phyloP scores from a whole-genome alignment of 1,140 invertebrate genomes.

The Brachystomella parvula region DNA sequence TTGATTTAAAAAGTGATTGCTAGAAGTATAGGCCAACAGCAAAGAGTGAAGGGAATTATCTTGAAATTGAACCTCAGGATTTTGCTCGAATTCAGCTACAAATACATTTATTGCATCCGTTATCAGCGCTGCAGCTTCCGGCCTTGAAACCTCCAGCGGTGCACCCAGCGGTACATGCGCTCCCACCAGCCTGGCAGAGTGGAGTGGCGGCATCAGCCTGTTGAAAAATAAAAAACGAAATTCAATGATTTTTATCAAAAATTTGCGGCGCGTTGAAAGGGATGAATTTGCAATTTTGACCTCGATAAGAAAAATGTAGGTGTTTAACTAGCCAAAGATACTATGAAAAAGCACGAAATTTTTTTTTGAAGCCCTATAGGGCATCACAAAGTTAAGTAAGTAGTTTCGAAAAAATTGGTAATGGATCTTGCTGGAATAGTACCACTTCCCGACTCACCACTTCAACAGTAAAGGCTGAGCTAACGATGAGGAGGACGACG shows the following conservation, averaged over 20 bases:
- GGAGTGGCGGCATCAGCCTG: neutral
- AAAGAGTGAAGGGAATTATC: too few species aligned
- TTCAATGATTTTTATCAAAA: too few species aligned
- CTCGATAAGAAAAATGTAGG: neutral
- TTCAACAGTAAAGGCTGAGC: neutral
- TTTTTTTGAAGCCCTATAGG: neutral
- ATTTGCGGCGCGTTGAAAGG: too few species aligned
- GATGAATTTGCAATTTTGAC: neutral
- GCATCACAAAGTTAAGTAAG: neutral
- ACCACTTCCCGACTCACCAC: neutral
- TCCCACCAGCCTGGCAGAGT: neutral
- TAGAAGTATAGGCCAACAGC: too few species aligned
- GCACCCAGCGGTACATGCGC: neutral
- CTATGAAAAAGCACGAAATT: neutral
- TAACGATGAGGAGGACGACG: neutral
- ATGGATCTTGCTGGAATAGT: neutral
- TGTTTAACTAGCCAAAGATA: neutral
- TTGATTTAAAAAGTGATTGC: too few species aligned
- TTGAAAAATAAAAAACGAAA: neutral
- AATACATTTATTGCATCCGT: neutral
- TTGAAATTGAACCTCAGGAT: too few species aligned
- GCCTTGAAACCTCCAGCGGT: neutral
- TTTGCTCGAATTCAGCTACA: too few species aligned
- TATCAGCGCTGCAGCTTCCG: neutral
- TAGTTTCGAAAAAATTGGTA: neutral